Percentiles rank a stretch among this genome's conserved stretches.
phyloP scores from a whole-genome alignment of 2,113 vertebrate species.

The Phocoena sinus region DNA sequence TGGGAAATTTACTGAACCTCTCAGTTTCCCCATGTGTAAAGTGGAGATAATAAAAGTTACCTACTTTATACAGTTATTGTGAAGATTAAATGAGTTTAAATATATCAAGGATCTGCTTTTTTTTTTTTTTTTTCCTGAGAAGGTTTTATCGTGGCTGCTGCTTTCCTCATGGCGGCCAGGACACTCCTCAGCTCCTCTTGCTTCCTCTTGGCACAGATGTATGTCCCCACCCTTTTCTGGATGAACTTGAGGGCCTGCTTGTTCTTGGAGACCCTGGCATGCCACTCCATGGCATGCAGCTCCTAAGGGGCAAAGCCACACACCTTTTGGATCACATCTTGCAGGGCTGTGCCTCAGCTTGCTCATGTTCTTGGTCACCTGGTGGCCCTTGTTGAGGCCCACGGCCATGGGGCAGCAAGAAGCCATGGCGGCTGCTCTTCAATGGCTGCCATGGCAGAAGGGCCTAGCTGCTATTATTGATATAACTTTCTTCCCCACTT shows the following conservation, averaged over 20 bases:
- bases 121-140: neutral
- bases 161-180: neutral
- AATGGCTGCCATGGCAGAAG: neutral
- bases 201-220: neutral
- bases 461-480: neutral
- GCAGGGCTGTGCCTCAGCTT: neutral
- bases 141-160: neutral
- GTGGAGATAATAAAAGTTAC: neutral
- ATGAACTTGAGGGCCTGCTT: neutral
- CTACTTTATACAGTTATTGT: neutral
- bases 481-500: neutral
- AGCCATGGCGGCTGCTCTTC: neutral
- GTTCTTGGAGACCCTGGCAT: neutral
- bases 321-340: neutral
- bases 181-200: neutral
- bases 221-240: neutral
- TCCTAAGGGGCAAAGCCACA: neutral
- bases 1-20: neutral
- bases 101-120: neutral
- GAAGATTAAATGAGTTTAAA: constrained; percentile 5
- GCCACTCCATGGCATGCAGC: neutral
- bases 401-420: too few relatives aligned
- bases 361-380: neutral
- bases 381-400: neutral
- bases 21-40: neutral